Evolutionary conservation across 1,140 invertebrate species (phyloP), one percentile per base, ranked within the genome.

Genomic region (Megathymus violae): DNA sequence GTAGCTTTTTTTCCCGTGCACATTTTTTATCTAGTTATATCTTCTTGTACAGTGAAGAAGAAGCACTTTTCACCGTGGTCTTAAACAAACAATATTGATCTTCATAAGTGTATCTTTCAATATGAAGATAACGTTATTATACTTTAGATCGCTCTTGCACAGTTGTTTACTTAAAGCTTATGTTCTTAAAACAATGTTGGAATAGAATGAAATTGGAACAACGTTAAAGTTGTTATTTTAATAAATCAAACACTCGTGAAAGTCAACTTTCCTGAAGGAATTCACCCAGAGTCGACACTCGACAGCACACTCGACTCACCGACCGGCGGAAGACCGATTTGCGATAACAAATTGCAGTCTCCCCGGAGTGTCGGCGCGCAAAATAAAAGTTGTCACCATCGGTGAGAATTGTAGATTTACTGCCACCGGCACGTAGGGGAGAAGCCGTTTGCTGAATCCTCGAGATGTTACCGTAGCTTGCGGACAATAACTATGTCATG

Each of bases 361-460:
- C 19, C 51, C 14, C 5, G 38, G 38, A 41, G n/a, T n/a, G n/a
- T n/a, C 34, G 22, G 25, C 15, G 50, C 17, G 38, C 22, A 15
- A 43, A 54, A 56, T 56, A 56, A 56, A 56, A 56, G 51, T 56
- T 56, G 51, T 56, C 51, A 56, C 51, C 51, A 27, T 56, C 13
- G 7, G 31, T 25, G 51, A 19, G 50, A 43, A 56, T 56, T 43
- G 51, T 43, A 31, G 51, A 56, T 56, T 56, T 56, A 56, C 50
- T 56, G 27, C 4, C 27, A 31, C 19, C 2, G 5, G 19, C 4
- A 11, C 19, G 13, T 38, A 11, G 51, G 51, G 51, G 51, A 54
- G 50, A 1, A 0, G 15, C 40, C 6, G 1, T 9, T 44, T 44
- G 9, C 19, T 19, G 41, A 22, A 22, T 31, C 4, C 7, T 31